Evolutionary conservation across 2,888 invertebrate species (phyloP).

Genomic region (Pachycephus smyrnensis): DNA sequence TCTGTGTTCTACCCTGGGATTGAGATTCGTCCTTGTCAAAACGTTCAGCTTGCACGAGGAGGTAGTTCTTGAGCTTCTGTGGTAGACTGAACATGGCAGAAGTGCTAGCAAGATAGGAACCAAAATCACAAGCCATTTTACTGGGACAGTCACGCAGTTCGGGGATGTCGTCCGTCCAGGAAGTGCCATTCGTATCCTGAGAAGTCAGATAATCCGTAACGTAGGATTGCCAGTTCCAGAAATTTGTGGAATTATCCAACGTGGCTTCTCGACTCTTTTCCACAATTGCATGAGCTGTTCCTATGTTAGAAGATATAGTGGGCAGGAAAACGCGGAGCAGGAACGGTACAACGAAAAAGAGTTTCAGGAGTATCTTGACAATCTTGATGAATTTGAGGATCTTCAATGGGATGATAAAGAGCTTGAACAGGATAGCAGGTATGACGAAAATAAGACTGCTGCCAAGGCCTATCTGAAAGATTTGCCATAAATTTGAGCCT

Average conservation of each 20-base stretch:
- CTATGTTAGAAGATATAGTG: constrained; percentile 23
- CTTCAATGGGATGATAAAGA: constrained; percentile 38
- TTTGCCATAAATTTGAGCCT: constrained; percentile 34
- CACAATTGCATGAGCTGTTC: not conserved
- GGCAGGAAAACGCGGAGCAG: constrained; percentile 37
- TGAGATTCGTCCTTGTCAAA: constrained; percentile 15
- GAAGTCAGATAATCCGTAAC: not conserved
- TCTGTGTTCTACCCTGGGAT: not conserved
- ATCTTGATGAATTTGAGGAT: constrained; percentile 40
- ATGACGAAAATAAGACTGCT: constrained; percentile 35
- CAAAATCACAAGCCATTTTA: constrained; percentile 41
- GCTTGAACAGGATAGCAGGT: constrained; percentile 37
- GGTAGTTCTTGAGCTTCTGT: constrained; percentile 27
- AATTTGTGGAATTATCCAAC: constrained; percentile 1
- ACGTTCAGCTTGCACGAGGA: constrained; percentile 25
- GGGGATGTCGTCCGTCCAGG: constrained; percentile 12
- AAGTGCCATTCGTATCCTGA: constrained; percentile 14
- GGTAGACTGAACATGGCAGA: constrained; percentile 23
- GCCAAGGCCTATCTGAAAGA: constrained; percentile 33
- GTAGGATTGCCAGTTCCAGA: constrained; percentile 3
- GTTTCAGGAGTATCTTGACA: constrained; percentile 39
- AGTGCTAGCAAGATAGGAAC: constrained; percentile 29
- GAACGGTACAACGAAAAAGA: constrained; percentile 42
- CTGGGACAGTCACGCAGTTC: constrained; percentile 37
- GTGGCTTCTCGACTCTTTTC: constrained; percentile 9